A percentile compares a stretch with the other conserved stretches of the same genome.
phyloP scores from a whole-genome alignment of 2,113 vertebrate species.

The Podarcis muralis region DNA sequence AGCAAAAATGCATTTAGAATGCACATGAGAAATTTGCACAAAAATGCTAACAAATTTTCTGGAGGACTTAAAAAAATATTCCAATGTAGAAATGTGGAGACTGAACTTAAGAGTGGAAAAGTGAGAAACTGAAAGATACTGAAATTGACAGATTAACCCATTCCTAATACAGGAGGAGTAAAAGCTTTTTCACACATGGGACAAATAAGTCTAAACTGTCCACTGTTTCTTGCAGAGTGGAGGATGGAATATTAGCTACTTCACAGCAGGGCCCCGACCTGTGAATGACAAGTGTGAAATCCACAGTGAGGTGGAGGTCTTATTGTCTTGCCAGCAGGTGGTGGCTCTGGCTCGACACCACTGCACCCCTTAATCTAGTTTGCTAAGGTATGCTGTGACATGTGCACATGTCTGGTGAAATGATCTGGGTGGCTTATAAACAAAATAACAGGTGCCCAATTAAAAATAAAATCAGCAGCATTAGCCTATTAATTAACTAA shows the following conservation, averaged over 20 bases:
- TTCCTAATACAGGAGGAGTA: background rate
- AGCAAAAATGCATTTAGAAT: no score
- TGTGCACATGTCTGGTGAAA: background rate
- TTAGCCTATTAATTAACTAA: background rate
- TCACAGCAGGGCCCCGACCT: no score
- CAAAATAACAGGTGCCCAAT: background rate
- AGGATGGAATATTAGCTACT: background rate
- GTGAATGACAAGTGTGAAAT: background rate
- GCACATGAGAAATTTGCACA: no score
- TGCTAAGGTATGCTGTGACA: background rate
- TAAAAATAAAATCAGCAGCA: background rate
- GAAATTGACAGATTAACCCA: no score
- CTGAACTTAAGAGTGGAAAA: no score
- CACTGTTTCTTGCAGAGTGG: background rate
- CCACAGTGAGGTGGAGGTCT: background rate
- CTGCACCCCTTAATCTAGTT: background rate
- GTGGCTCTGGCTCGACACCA: background rate
- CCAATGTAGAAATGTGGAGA: no score
- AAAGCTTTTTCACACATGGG: no score
- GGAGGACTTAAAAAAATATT: no score
- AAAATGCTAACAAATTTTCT: no score
- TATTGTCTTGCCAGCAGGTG: background rate
- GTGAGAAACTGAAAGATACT: no score
- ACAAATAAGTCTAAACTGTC: background rate
- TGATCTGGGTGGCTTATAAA: background rate